Evolutionary conservation across 1,140 invertebrate genomes (phyloP).

Genomic region (Hydropsyche tenuis): DNA sequence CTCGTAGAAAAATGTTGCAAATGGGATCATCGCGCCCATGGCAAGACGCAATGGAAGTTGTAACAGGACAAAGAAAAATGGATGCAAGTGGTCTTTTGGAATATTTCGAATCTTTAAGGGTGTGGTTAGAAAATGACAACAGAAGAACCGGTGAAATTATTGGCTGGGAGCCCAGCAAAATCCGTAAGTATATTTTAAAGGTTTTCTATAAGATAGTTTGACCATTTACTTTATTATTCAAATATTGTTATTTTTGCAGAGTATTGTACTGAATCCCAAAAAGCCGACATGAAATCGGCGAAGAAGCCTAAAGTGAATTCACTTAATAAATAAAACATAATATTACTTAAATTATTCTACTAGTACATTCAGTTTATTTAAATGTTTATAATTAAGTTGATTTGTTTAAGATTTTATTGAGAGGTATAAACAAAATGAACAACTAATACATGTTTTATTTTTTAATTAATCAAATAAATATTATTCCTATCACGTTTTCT

Average conservation of each 20-base stretch:
- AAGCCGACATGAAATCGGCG: conserved; percentile 48
- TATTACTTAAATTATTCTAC: background rate
- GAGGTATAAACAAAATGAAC: too few species aligned
- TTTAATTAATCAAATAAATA: too few species aligned
- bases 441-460: too few species aligned
- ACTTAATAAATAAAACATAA: conserved; percentile 40
- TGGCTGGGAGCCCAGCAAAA: conserved; percentile 74
- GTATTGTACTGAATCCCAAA: conserved; percentile 56
- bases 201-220: too few species aligned
- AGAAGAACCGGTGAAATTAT: conserved; percentile 71
- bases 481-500: too few species aligned
- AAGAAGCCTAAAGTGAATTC: conserved; percentile 36
- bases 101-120: conserved; percentile 77
- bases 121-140: conserved; percentile 84
- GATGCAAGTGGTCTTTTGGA: conserved; percentile 75
- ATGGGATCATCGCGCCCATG: conserved; percentile 83
- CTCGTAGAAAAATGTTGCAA: conserved; percentile 74
- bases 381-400: too few species aligned
- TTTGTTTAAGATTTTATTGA: too few species aligned
- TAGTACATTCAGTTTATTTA: too few species aligned
- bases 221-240: too few species aligned
- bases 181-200: conserved; percentile 57
- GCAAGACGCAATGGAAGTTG: conserved; percentile 79
- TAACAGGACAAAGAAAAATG: conserved; percentile 81
- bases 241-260: conserved; percentile 48